These are phyloP conservation scores for Hydrozoanthus gracilis DNA, from an alignment of 92 coral and sea anemone species.

Conservation along the genomic window DNA sequence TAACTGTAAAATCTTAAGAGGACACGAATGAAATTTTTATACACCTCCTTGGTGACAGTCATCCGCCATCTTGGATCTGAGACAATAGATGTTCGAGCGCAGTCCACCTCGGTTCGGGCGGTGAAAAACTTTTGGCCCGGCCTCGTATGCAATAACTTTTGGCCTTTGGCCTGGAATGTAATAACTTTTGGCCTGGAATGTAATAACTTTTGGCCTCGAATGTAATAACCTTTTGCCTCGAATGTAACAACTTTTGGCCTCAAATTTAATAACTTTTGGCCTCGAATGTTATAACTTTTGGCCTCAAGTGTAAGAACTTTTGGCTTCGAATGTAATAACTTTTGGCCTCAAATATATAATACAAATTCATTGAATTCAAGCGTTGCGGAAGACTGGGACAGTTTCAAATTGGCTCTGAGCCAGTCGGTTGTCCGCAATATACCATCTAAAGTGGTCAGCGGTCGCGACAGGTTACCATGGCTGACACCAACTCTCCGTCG, in stretches of 20 bases:
- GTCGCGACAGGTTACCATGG: constrained; percentile 24
- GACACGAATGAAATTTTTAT: constrained; percentile 52
- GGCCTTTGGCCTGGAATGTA: too few relatives aligned
- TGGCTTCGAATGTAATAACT: too few relatives aligned
- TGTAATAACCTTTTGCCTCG: too few relatives aligned
- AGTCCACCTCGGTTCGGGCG: constrained; percentile 29
- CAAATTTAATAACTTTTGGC: too few relatives aligned
- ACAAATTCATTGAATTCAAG: constrained; percentile 15
- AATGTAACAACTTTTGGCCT: too few relatives aligned
- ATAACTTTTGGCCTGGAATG: too few relatives aligned
- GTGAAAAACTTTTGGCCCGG: too few relatives aligned
- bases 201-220: too few relatives aligned
- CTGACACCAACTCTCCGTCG: constrained; percentile 22
- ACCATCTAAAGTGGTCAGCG: constrained; percentile 40
- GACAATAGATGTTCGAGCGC: constrained; percentile 15
- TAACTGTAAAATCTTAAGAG: background rate
- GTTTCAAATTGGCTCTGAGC: constrained; percentile 15
- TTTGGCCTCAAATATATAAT: too few relatives aligned
- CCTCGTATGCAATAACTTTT: too few relatives aligned
- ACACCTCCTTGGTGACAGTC: constrained; percentile 63
- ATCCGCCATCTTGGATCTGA: constrained; percentile 65
- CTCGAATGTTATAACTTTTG: too few relatives aligned
- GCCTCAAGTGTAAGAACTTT: too few relatives aligned
- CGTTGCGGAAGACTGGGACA: constrained; percentile 35
- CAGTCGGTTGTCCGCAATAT: constrained; percentile 23